Evolutionary conservation across 2,113 vertebrate species (phyloP), one percentile per base, ranked within the genome.

Genomic region (Ploceus nigricollis): DNA sequence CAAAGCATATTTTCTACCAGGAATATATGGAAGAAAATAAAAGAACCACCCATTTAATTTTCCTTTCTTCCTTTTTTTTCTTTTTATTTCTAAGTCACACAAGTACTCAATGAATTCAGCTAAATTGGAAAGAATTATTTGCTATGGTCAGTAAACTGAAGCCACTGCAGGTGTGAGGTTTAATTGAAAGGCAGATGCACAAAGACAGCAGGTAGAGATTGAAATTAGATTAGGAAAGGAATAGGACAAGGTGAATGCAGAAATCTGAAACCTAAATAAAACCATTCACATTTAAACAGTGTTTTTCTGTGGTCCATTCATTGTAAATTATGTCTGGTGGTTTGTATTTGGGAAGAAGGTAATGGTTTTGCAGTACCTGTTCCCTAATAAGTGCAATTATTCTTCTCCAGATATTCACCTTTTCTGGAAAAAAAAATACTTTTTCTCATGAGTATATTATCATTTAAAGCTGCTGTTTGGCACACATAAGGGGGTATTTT

Each of bases 171-270:
- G 57, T 87, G 48, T 89, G 70, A 75, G 53, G 22, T 85, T 93
- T 96, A 95, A 91, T 48, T 88, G 84, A 69, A 80, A 91, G 35
- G 71, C 92, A 95, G 84, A 93, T 90, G 68, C 31, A 81, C 76
- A 88, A 92, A 77, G 79, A 86, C 85, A 94, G 90, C 79, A 94
- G 68, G 79, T 73, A 91, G 64, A 86, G 24, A 57, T 81, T 44
- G 56, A 94, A 94, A 97, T 95, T 48, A 92, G 60, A 44, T 78
- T 90, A 78, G 44, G 30, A 78, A 92, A 86, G 13, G 22, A 95
- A 81, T 56, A 83, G 25, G 47, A 35, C 68, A 95, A 96, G 89
- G 71, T 78, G 69, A 93, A 81, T 72, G 47, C 24, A 86, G 50
- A 86, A 90, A 61, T 77, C 39, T 77, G 39, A 78, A 92, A 70